A percentile compares a stretch with the other conserved stretches of the same genome.
These are phyloP conservation scores for Tachina fera DNA, from an alignment of 2,888 invertebrate species.

Conservation along the genomic window DNA sequence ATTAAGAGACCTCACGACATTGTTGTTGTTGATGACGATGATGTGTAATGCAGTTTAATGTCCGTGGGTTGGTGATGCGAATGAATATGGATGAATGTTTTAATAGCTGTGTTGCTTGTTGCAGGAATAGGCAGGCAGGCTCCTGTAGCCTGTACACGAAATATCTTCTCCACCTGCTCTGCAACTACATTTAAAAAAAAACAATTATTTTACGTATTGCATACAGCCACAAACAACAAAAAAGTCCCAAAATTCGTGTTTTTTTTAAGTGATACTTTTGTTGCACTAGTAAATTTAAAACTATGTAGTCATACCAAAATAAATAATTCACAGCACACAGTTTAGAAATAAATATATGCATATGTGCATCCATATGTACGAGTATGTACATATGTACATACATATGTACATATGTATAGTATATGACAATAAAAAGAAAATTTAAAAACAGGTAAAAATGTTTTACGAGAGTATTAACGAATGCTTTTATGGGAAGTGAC, in stretches of 20 bases:
- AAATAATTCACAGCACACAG: background rate
- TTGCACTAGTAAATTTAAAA: conserved; percentile 13
- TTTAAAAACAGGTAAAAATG: background rate
- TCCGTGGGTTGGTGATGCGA: conserved; percentile 16
- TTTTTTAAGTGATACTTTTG: conserved; percentile 21
- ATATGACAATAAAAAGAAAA: background rate
- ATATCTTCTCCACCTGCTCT: conserved; percentile 62
- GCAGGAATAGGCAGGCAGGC: conserved; percentile 6
- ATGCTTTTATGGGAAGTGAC: too few relatives aligned
- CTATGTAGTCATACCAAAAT: background rate
- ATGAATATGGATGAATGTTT: conserved; percentile 16
- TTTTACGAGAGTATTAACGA: too few relatives aligned
- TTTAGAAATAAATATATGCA: background rate
- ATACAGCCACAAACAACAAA: conserved; percentile 4
- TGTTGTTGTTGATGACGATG: conserved; percentile 5
- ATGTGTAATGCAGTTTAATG: conserved; percentile 40
- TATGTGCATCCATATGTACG: background rate
- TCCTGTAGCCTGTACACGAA: conserved; percentile 19
- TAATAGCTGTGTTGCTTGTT: background rate
- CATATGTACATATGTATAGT: background rate
- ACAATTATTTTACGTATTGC: background rate
- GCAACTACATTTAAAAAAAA: conserved; percentile 9
- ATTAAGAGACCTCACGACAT: conserved; percentile 46
- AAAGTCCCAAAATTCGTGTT: conserved; percentile 12
- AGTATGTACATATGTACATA: background rate